A percentile compares a stretch with the other conserved stretches of the same genome.
Conservation (phyloP, 2,113 vertebrate genomes). For the Regulus satrapa region DNA sequence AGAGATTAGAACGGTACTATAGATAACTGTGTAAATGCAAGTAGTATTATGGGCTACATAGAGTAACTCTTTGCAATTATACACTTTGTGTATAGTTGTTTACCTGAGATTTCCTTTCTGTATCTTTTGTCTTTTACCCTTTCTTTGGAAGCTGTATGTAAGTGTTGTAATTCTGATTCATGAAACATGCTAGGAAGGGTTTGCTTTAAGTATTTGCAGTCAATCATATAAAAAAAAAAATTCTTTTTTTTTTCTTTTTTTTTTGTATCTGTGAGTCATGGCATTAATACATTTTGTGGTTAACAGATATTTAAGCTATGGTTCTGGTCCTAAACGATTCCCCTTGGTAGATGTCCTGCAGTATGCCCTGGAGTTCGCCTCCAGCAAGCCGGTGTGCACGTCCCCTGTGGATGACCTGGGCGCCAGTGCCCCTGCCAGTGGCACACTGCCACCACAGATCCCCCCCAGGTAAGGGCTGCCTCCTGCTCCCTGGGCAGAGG, state of each 20-base stretch:
- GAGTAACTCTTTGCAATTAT: background rate
- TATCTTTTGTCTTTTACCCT: background rate
- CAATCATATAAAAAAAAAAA: background rate
- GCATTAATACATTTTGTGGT: slow-evolving; percentile 58
- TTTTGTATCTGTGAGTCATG: background rate
- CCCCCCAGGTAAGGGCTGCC: slow-evolving; percentile 74
- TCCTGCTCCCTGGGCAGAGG: background rate
- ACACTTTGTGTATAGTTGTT: background rate
- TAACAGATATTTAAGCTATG: slow-evolving; percentile 93
- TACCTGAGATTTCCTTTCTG: background rate
- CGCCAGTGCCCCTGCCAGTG: slow-evolving; percentile 79
- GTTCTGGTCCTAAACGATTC: slow-evolving; percentile 97
- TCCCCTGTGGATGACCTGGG: slow-evolving; percentile 93
- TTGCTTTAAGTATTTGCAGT: background rate
- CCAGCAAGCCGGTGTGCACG: slow-evolving; percentile 94
- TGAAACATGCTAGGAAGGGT: background rate
- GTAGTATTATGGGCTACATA: background rate
- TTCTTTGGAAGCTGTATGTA: background rate
- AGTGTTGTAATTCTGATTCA: background rate
- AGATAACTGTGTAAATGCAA: background rate
- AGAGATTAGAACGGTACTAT: slow-evolving; percentile 92
- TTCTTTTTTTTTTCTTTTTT: too few species aligned
- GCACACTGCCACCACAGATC: slow-evolving; percentile 77
- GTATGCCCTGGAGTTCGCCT: slow-evolving; percentile 97
- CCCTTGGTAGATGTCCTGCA: slow-evolving; percentile 97